phyloP scores from a whole-genome alignment of 2,113 vertebrate species.

The Paracanthobrama guichenoti region DNA sequence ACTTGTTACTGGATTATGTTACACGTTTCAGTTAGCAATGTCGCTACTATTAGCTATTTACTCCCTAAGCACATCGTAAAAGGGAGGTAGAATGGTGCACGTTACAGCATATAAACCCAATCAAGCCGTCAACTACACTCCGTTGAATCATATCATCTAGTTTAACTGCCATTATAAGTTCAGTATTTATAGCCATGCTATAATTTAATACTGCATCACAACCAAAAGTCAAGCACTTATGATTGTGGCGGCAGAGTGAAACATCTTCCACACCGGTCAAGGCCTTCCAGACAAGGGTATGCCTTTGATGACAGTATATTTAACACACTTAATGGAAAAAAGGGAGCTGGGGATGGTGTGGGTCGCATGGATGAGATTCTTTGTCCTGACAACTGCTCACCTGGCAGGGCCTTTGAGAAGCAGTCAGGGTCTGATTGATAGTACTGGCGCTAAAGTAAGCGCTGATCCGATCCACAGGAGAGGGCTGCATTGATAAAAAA shows the following conservation, averaged over 20 bases:
- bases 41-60: background rate
- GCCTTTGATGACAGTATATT: slow-evolving; percentile 53
- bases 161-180: slow-evolving; percentile 13
- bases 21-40: background rate
- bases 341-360: slow-evolving; percentile 29
- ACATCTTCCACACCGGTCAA: slow-evolving; percentile 26
- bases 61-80: background rate
- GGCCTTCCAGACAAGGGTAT: slow-evolving; percentile 29
- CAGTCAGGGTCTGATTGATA: slow-evolving; percentile 45
- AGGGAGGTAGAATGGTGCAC: background rate
- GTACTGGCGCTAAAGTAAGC: slow-evolving; percentile 17
- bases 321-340: slow-evolving; percentile 46
- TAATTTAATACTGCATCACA: slow-evolving; percentile 28
- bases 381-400: slow-evolving; percentile 46
- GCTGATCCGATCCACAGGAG: slow-evolving; percentile 9
- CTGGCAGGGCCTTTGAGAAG: slow-evolving; percentile 44
- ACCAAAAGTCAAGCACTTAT: slow-evolving; percentile 29
- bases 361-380: slow-evolving; percentile 47
- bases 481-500: slow-evolving; percentile 13
- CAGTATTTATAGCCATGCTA: slow-evolving; percentile 35
- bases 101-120: slow-evolving; percentile 23
- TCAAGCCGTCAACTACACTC: background rate
- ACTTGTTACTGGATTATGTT: background rate
- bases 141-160: background rate
- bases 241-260: slow-evolving; percentile 22